Base-by-base conservation (phyloP, 2,113 vertebrate genomes). In the Gadus macrocephalus region DNA sequence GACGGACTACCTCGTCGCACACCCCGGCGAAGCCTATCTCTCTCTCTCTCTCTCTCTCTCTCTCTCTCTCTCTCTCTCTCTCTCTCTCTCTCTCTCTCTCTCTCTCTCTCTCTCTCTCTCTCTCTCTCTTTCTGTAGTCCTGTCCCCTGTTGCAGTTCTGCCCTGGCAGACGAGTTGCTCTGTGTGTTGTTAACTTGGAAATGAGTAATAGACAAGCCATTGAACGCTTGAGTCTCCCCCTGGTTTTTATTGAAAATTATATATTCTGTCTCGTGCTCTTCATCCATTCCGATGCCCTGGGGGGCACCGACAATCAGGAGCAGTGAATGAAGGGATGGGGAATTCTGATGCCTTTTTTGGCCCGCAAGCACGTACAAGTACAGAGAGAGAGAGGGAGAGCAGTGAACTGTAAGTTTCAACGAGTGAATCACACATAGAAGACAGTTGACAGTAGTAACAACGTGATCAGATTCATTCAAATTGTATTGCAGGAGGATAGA, bases 131-230 rank as follows among this genome's bases (percentile, higher is more conserved):
- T 38, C 28, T n/a, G 19, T 53, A 31, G 22, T 65, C 55, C 25
- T 38, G 35, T 49, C 59, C 38, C 38, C 42, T 14, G 42, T 49
- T n/a, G 12, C 31, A 25, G n/a, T 53, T 35, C 12, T 19, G 16
- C 31, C 25, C 66, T 67, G 67, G 68, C 69, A 63, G n/a, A 58
- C 42, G 90, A 86, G 76, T 78, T 82, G 76, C 75, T 86, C 73
- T 75, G 81, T 78, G 83, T 83, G 82, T 86, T 85, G 89, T 86
- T 84, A 78, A 87, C 87, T 87, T 87, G 84, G 86, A 90, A 89
- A 87, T 89, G 83, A 89, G 86, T 85, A 85, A 83, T 77, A 85
- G 83, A 88, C 81, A 73, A 78, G 85, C 83, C 78, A 74, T 82
- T 86, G 85, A 90, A 87, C 88, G 84, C 89, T 82, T 68, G 86